Conservation (phyloP, 1,140 invertebrate species). For the Popillia japonica region DNA sequence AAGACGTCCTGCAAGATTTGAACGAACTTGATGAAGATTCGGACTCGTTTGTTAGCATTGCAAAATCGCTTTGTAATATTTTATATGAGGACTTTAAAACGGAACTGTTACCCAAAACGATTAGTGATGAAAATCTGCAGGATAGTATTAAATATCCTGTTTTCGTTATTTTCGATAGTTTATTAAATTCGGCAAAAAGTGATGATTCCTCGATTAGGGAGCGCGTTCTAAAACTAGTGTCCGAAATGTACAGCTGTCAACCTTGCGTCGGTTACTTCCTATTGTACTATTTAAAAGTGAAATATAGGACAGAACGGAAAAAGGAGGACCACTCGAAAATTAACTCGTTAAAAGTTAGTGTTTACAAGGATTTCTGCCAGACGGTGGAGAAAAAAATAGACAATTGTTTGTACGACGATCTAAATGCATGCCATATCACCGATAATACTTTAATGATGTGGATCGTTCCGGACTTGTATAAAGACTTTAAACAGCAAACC, state of each 20-base stretch:
- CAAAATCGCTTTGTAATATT: slow-evolving; percentile 65
- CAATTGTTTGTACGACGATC: slow-evolving; percentile 78
- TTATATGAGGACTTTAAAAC: slow-evolving; percentile 63
- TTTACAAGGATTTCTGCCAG: slow-evolving; percentile 89
- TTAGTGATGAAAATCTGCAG: slow-evolving; percentile 68
- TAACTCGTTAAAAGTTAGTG: slow-evolving; percentile 80
- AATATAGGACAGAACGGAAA: slow-evolving; percentile 68
- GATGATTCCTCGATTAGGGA: slow-evolving; percentile 79
- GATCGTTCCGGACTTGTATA: slow-evolving; percentile 90
- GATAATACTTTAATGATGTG: slow-evolving; percentile 88
- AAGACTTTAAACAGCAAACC: slow-evolving; percentile 86
- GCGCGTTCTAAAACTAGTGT: slow-evolving; percentile 75
- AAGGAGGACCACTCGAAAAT: slow-evolving; percentile 65
- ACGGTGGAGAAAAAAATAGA: slow-evolving; percentile 81
- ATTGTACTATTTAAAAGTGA: slow-evolving; percentile 86
- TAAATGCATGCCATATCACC: slow-evolving; percentile 87
- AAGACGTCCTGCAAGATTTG: slow-evolving; percentile 72
- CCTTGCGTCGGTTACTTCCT: slow-evolving; percentile 84
- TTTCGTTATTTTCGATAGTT: slow-evolving; percentile 81
- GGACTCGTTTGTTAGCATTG: slow-evolving; percentile 61
- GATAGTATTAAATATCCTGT: slow-evolving; percentile 83
- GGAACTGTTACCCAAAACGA: slow-evolving; percentile 63
- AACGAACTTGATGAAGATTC: slow-evolving; percentile 67
- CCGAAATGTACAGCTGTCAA: slow-evolving; percentile 72
- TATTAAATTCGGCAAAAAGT: slow-evolving; percentile 72